A percentile compares a stretch with the other conserved stretches of the same genome.
phyloP scores from a whole-genome alignment of 2,888 invertebrate genomes.

The Euzophera pinguis region DNA sequence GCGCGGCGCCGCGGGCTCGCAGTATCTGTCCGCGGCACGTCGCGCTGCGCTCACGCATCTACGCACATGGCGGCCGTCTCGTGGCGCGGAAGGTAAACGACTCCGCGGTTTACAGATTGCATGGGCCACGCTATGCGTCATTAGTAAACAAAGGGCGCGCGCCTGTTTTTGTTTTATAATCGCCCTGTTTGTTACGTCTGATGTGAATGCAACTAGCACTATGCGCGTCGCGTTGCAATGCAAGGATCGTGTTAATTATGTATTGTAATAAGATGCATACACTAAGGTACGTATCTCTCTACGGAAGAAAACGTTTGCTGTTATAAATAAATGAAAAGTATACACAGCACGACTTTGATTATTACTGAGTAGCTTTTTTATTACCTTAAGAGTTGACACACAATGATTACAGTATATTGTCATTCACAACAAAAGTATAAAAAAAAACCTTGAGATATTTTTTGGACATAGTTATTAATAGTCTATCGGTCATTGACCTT shows the following conservation, averaged over 20 bases:
- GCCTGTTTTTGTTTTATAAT: constrained; percentile 62
- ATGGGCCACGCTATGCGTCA: constrained; percentile 70
- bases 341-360: too few relatives aligned
- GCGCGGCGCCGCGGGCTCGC: constrained; percentile 65
- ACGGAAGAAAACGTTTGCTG: too few relatives aligned
- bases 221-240: constrained; percentile 17
- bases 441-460: too few relatives aligned
- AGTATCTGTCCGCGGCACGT: constrained; percentile 51
- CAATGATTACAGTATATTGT: too few relatives aligned
- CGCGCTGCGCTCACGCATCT: constrained; percentile 65
- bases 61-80: constrained; percentile 74
- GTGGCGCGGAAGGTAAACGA: constrained; percentile 76
- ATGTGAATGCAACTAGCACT: constrained; percentile 27
- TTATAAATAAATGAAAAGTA: too few relatives aligned
- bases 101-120: constrained; percentile 71
- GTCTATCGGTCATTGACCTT: too few relatives aligned
- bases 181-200: constrained; percentile 40
- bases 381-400: too few relatives aligned
- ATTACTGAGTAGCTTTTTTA: too few relatives aligned
- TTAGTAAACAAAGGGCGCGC: constrained; percentile 76
- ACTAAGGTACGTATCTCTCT: too few relatives aligned
- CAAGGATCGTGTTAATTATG: constrained; percentile 7
- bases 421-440: too few relatives aligned
- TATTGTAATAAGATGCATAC: constrained; percentile 8
- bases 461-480: too few relatives aligned